phyloP scores from a whole-genome alignment of 2,888 invertebrate species.

The Gerris lacustris region DNA sequence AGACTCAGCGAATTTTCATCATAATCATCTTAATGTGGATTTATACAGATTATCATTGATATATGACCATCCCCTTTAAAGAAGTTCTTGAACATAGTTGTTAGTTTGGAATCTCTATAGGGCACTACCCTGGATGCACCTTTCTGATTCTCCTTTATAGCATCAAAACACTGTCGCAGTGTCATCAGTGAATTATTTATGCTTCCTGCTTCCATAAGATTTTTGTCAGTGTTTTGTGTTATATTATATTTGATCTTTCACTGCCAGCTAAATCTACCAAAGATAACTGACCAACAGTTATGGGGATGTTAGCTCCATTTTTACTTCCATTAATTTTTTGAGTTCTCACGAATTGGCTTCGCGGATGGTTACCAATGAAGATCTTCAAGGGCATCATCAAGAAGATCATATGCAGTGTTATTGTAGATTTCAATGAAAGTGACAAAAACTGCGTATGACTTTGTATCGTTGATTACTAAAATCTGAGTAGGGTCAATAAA shows the following conservation, averaged over 20 bases:
- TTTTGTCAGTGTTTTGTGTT: slow-evolving; percentile 72
- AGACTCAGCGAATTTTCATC: slow-evolving; percentile 96
- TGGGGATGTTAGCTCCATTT: slow-evolving; percentile 58
- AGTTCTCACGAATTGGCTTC: slow-evolving; percentile 81
- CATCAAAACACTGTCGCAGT: slow-evolving; percentile 79
- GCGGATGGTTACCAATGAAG: slow-evolving; percentile 66
- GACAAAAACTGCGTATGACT: too few relatives aligned
- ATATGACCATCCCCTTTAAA: slow-evolving; percentile 96
- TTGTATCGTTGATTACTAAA: too few relatives aligned
- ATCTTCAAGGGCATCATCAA: too few relatives aligned
- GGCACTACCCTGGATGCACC: slow-evolving; percentile 68
- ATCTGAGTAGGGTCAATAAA: too few relatives aligned
- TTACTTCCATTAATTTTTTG: slow-evolving; percentile 33
- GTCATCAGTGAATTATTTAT: slow-evolving; percentile 96
- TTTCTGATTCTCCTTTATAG: slow-evolving; percentile 76
- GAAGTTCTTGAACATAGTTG: slow-evolving; percentile 91
- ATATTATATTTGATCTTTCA: slow-evolving; percentile 81
- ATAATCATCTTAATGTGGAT: slow-evolving; percentile 82
- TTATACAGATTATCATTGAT: slow-evolving; percentile 91
- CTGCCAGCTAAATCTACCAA: slow-evolving; percentile 96
- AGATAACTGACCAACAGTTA: slow-evolving; percentile 81
- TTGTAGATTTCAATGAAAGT: too few relatives aligned
- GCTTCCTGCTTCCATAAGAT: slow-evolving; percentile 66
- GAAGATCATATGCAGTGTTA: too few relatives aligned
- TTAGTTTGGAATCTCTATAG: slow-evolving; percentile 86